phyloP scores from a whole-genome alignment of 2,888 invertebrate species.

The Macrosoma leucophasiata region DNA sequence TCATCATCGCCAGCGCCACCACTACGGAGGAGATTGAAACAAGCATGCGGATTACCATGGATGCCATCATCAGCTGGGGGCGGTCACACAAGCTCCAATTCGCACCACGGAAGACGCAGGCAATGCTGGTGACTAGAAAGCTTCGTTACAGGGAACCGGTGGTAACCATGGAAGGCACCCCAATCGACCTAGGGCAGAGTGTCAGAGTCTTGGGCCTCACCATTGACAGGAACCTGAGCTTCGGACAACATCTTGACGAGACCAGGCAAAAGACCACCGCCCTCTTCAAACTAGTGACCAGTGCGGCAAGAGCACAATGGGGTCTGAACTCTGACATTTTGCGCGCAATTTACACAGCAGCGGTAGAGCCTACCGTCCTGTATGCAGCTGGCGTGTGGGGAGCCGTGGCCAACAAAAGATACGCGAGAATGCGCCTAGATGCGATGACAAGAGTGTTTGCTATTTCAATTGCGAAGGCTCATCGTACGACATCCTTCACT shows the following conservation, averaged over 20 bases:
- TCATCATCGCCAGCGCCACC: slow-evolving; percentile 2
- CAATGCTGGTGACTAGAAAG: slow-evolving; percentile 11
- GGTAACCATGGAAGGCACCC: no score
- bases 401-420: slow-evolving; percentile 1
- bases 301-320: no score
- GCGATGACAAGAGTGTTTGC: slow-evolving; percentile 11
- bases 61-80: slow-evolving; percentile 7
- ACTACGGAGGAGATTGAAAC: not conserved
- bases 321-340: no score
- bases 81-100: slow-evolving; percentile 12
- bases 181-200: not conserved
- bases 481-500: slow-evolving; percentile 17
- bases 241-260: not conserved
- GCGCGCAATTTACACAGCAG: slow-evolving; percentile 11
- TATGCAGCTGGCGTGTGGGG: slow-evolving; percentile 16
- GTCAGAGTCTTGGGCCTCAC: not conserved
- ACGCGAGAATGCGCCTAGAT: slow-evolving; percentile 4
- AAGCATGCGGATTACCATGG: not conserved
- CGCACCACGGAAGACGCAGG: slow-evolving; percentile 16
- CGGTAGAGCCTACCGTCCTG: slow-evolving; percentile 12
- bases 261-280: slow-evolving; percentile 3
- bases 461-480: slow-evolving; percentile 9
- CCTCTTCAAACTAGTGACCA: slow-evolving; percentile 8
- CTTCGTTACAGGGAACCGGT: not conserved
- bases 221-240: not conserved